These are phyloP conservation scores for Cyclura pinguis DNA, from an alignment of 2,797 vertebrate genomes.

Conservation along the genomic window DNA sequence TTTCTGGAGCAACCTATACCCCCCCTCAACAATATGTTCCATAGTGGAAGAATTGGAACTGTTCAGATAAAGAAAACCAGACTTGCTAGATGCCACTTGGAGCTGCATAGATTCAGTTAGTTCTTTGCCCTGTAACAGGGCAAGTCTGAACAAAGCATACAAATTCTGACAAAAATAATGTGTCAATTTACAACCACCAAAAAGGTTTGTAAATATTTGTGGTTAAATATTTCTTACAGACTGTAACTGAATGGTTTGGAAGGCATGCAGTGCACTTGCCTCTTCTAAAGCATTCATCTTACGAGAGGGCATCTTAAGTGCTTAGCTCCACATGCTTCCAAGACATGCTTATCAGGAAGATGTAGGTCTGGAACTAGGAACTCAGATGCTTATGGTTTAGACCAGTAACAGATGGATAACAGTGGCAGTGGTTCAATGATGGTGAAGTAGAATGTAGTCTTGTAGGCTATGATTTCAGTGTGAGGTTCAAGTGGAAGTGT, in stretches of 20 bases:
- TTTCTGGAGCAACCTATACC: constrained; percentile 24
- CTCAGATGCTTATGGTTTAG: constrained; percentile 31
- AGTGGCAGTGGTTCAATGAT: constrained; percentile 30
- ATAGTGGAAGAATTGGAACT: constrained; percentile 55
- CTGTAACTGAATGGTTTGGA: constrained; percentile 11
- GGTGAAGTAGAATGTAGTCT: constrained; percentile 31
- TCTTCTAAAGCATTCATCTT: constrained; percentile 44
- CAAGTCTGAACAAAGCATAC: constrained; percentile 54
- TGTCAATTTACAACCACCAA: constrained; percentile 45
- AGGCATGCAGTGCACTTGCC: not conserved
- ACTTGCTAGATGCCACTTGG: not conserved
- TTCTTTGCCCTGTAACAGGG: constrained; percentile 19
- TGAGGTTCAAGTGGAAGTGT: not conserved
- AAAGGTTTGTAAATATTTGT: constrained; percentile 37
- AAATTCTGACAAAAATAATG: not conserved
- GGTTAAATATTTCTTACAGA: not conserved
- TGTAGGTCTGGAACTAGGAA: constrained; percentile 36
- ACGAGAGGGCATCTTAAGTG: constrained; percentile 42
- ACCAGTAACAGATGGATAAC: constrained; percentile 43
- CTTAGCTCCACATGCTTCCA: not conserved
- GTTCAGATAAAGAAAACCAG: constrained; percentile 42
- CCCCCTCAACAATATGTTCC: constrained; percentile 47
- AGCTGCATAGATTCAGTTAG: not conserved
- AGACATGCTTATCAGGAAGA: constrained; percentile 32
- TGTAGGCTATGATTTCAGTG: not conserved